Conservation (phyloP, 2,888 invertebrate species). For the Neocrepidodera transversa region DNA sequence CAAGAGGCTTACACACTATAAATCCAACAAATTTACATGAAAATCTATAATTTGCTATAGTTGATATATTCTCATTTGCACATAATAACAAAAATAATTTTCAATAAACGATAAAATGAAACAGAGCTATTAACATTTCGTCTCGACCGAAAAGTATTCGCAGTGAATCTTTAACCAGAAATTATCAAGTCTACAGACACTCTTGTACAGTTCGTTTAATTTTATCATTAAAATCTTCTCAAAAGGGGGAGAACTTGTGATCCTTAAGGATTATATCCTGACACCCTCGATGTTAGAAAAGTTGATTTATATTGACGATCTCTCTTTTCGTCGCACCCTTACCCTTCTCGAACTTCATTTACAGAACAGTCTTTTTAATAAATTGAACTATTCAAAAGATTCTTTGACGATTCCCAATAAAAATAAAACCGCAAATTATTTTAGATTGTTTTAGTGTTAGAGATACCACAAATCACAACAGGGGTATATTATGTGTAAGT, state of each 20-base stretch:
- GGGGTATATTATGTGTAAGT: too few species aligned
- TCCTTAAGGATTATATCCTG: constrained; percentile 26
- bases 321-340: constrained; percentile 23
- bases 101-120: too few species aligned
- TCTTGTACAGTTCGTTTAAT: constrained; percentile 21
- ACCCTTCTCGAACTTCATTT: constrained; percentile 6
- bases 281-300: constrained; percentile 12
- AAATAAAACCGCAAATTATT: constrained; percentile 17
- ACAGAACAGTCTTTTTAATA: constrained; percentile 8
- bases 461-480: too few species aligned
- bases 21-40: too few species aligned
- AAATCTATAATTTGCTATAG: too few species aligned
- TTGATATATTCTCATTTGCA: too few species aligned
- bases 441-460: background rate
- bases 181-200: constrained; percentile 7
- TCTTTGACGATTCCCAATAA: constrained; percentile 24
- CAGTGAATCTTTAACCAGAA: constrained; percentile 16
- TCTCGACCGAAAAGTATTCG: too few species aligned
- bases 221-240: constrained; percentile 17
- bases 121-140: too few species aligned
- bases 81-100: too few species aligned
- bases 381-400: constrained; percentile 29
- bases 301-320: constrained; percentile 27
- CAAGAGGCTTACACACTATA: too few species aligned
- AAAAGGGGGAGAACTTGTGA: constrained; percentile 18